A percentile compares a stretch with the other conserved stretches of the same genome.
Conservation (phyloP, 2,113 vertebrate species). For the Butastur rufipennis region DNA sequence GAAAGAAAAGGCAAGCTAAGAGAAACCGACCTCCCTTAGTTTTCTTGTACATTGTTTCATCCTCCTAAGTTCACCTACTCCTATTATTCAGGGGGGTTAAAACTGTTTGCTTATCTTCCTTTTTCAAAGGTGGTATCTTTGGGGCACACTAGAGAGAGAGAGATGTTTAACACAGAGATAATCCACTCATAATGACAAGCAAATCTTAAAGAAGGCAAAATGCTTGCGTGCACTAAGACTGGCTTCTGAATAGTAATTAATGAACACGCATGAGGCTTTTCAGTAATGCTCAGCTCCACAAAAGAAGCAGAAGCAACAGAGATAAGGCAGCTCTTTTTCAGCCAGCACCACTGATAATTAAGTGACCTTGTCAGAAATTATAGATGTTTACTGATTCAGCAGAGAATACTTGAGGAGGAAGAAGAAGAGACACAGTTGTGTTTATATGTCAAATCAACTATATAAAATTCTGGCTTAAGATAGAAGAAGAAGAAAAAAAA, state of each 20-base stretch:
- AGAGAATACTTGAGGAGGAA: neutral
- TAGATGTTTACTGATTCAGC: conserved; percentile 39
- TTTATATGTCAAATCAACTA: conserved; percentile 16
- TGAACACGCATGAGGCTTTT: neutral
- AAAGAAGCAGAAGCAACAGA: neutral
- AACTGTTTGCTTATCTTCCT: neutral
- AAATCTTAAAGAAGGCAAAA: neutral
- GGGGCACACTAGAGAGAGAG: neutral
- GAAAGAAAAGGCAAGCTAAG: neutral
- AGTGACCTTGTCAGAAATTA: conserved; percentile 57
- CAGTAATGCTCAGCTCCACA: neutral
- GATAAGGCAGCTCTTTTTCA: neutral
- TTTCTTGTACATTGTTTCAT: neutral
- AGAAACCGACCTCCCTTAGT: neutral
- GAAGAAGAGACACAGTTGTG: neutral
- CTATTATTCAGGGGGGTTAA: neutral
- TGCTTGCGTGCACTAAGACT: neutral
- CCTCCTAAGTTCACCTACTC: neutral
- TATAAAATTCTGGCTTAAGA: neutral
- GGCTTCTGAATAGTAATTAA: conserved; percentile 26
- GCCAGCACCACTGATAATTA: conserved; percentile 34
- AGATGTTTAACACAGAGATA: neutral
- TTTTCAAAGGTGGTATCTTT: neutral
- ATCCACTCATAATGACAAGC: conserved; percentile 7
- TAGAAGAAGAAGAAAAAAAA: neutral